Conservation (phyloP, 2,888 invertebrate species). For the Cybosia mesomella region DNA sequence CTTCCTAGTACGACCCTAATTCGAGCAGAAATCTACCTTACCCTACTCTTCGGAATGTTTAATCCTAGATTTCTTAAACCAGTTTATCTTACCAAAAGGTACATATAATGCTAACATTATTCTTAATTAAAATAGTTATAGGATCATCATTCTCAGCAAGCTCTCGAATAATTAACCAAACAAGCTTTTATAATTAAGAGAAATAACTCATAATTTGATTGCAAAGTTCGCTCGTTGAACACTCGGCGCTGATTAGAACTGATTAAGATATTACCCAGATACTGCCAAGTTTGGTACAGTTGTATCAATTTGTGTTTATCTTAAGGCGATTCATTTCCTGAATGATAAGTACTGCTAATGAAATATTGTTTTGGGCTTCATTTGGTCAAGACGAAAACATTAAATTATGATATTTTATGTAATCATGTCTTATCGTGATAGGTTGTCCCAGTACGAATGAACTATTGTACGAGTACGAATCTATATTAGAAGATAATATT, state of each 20-base stretch:
- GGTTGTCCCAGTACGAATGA: background rate
- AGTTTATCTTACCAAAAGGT: background rate
- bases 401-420: background rate
- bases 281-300: slow-evolving; percentile 18
- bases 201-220: slow-evolving; percentile 33
- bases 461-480: background rate
- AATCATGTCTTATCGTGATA: background rate
- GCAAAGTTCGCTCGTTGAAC: slow-evolving; percentile 33
- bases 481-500: too few relatives aligned
- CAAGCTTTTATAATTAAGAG: slow-evolving; percentile 36
- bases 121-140: slow-evolving; percentile 3
- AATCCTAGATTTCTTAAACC: background rate
- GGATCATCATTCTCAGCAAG: background rate
- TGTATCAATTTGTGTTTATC: slow-evolving; percentile 36
- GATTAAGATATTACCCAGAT: slow-evolving; percentile 31
- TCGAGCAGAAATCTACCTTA: background rate
- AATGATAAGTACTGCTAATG: slow-evolving; percentile 17
- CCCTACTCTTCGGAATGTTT: background rate
- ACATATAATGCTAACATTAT: slow-evolving; percentile 1
- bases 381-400: slow-evolving; percentile 4
- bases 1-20: background rate
- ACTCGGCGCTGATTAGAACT: slow-evolving; percentile 36
- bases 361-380: slow-evolving; percentile 3
- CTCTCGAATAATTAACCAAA: slow-evolving; percentile 9
- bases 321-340: slow-evolving; percentile 7